Evolutionary conservation across 2,888 invertebrate species (phyloP).

Genomic region (Electrophaes corylata): DNA sequence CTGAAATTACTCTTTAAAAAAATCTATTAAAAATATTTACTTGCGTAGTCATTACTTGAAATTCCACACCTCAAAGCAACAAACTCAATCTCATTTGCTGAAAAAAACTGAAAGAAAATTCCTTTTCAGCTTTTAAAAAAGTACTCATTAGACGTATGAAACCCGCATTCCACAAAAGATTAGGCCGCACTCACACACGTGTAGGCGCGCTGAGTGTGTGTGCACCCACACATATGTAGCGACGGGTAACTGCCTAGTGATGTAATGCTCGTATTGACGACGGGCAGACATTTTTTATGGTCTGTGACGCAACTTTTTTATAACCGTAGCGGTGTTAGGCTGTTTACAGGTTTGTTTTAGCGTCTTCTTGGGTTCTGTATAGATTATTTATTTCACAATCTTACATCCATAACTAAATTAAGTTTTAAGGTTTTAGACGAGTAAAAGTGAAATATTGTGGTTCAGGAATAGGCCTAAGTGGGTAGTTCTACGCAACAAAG

Average conservation of each 20-base stretch:
- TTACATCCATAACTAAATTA: too few species aligned
- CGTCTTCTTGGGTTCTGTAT: constrained; percentile 38
- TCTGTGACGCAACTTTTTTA: constrained; percentile 81
- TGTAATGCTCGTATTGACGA: constrained; percentile 79
- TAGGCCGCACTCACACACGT: constrained; percentile 64
- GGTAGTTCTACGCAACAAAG: too few species aligned
- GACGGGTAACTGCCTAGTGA: constrained; percentile 53
- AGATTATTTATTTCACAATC: neutral
- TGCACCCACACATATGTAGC: constrained; percentile 46
- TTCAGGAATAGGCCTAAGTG: too few species aligned
- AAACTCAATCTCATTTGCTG: constrained; percentile 45
- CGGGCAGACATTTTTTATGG: constrained; percentile 83
- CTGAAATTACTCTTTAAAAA: neutral
- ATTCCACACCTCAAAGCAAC: constrained; percentile 13
- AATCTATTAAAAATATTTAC: constrained; percentile 9
- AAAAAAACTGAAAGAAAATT: constrained; percentile 65
- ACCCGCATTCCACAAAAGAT: constrained; percentile 81
- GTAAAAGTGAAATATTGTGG: too few species aligned
- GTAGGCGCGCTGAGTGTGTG: constrained; percentile 43
- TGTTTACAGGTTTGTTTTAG: constrained; percentile 41
- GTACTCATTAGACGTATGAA: constrained; percentile 77
- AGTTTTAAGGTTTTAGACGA: too few species aligned
- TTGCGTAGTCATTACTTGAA: constrained; percentile 3
- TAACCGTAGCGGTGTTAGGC: constrained; percentile 66
- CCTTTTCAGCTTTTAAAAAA: constrained; percentile 77